A percentile compares a stretch with the other conserved stretches of the same genome.
These are phyloP conservation scores for Harmothoe impar DNA, from an alignment of 2,888 invertebrate species.

Conservation along the genomic window DNA sequence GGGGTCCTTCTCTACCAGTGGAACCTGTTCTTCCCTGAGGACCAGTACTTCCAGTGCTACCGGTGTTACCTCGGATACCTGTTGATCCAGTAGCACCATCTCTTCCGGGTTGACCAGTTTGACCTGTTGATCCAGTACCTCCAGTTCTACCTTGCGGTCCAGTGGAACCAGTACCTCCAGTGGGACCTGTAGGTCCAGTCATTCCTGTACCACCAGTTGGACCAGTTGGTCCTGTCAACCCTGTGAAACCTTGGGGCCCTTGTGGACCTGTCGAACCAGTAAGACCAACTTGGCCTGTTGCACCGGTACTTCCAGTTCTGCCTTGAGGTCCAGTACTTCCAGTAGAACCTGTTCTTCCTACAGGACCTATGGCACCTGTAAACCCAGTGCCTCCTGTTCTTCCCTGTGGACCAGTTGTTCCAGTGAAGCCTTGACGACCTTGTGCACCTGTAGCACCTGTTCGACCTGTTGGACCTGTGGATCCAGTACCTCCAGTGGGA, in stretches of 20 bases:
- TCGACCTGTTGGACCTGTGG: conserved; percentile 51
- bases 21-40: conserved; percentile 27
- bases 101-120: conserved; percentile 5
- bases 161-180: conserved; percentile 67
- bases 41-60: conserved; percentile 64
- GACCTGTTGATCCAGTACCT: conserved; percentile 65
- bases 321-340: conserved; percentile 66
- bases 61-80: conserved; percentile 45
- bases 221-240: conserved; percentile 62
- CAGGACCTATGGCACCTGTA: conserved; percentile 64
- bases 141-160: conserved; percentile 66
- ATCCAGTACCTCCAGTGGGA: conserved; percentile 56
- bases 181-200: conserved; percentile 65
- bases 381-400: conserved; percentile 61
- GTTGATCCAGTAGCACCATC: conserved; percentile 62
- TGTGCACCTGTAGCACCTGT: conserved; percentile 64
- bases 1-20: conserved; percentile 65
- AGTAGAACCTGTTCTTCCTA: conserved; percentile 60
- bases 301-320: conserved; percentile 61
- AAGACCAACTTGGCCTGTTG: conserved; percentile 45
- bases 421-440: conserved; percentile 43
- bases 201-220: conserved; percentile 56
- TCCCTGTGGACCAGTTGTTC: conserved; percentile 32
- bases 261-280: conserved; percentile 61
- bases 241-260: conserved; percentile 54